phyloP scores from a whole-genome alignment of 2,797 vertebrate species.

The Eulemur mongoz region DNA sequence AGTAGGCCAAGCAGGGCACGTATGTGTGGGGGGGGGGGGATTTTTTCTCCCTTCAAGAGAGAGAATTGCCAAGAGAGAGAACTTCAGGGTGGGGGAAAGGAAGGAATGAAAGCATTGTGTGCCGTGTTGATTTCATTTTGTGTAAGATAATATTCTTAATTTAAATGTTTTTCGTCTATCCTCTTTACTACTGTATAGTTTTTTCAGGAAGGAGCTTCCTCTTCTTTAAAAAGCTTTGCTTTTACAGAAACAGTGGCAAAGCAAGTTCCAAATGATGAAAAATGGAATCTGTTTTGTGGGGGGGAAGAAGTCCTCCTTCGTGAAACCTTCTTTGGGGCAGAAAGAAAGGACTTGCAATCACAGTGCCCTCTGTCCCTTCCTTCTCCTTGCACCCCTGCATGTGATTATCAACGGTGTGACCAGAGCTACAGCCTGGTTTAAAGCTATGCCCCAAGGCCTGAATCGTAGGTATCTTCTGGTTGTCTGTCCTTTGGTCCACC shows the following conservation, averaged over 20 bases:
- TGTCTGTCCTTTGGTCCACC: background rate
- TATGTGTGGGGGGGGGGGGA: background rate
- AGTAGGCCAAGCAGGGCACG: background rate
- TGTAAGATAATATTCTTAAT: background rate
- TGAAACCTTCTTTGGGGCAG: background rate
- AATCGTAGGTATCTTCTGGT: background rate
- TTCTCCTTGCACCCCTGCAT: background rate
- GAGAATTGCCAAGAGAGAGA: background rate
- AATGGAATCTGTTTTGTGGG: slow-evolving; percentile 4
- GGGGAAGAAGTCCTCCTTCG: slow-evolving; percentile 7
- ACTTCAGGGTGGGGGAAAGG: background rate
- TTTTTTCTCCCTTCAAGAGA: background rate
- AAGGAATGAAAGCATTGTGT: background rate
- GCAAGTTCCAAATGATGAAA: background rate
- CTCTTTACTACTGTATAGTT: background rate
- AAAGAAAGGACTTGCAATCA: background rate
- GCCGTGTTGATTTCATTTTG: background rate
- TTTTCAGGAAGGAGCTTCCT: background rate
- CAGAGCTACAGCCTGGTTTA: background rate
- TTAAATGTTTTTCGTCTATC: background rate
- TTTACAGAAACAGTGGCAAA: slow-evolving; percentile 31
- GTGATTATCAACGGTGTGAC: background rate
- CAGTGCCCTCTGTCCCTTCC: background rate
- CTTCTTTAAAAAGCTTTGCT: background rate
- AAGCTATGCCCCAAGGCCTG: background rate